A percentile compares a stretch with the other conserved stretches of the same genome.
Conservation (phyloP, 1,140 invertebrate species). For the Palaemon carinicauda region DNA sequence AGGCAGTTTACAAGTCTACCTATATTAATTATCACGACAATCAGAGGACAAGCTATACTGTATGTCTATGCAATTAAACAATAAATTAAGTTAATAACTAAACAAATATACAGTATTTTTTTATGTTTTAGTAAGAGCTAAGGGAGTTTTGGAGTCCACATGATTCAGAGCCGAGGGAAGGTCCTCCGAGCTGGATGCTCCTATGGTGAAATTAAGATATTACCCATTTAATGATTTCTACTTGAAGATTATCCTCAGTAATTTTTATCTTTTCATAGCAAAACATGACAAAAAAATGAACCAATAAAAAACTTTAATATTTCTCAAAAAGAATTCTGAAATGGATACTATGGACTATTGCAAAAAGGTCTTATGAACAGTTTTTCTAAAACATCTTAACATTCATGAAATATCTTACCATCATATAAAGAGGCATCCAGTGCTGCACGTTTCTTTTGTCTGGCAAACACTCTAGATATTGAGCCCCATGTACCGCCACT, state of each 20-base stretch:
- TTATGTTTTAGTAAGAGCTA: constrained; percentile 14
- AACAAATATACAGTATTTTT: no score
- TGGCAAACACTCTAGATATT: constrained; percentile 84
- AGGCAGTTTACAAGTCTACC: no score
- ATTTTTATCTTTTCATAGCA: not conserved
- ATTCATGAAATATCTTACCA: constrained; percentile 54
- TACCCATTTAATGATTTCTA: not conserved
- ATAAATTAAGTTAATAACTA: no score
- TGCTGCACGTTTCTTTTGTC: constrained; percentile 80
- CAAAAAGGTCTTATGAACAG: no score
- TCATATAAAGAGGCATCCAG: constrained; percentile 64
- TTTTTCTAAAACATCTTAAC: not conserved
- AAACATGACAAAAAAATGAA: no score
- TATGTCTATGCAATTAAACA: not conserved
- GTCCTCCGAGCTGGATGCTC: constrained; percentile 45
- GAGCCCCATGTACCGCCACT: constrained; percentile 75
- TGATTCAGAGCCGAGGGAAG: constrained; percentile 31
- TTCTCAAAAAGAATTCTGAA: no score
- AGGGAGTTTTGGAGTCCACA: constrained; percentile 33
- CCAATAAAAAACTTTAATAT: no score
- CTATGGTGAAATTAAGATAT: constrained; percentile 26
- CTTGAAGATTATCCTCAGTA: not conserved
- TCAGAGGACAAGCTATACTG: not conserved
- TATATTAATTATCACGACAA: not conserved
- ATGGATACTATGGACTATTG: no score